Conservation (phyloP, 2,888 invertebrate genomes). For the Lasioglossum villosulum region DNA sequence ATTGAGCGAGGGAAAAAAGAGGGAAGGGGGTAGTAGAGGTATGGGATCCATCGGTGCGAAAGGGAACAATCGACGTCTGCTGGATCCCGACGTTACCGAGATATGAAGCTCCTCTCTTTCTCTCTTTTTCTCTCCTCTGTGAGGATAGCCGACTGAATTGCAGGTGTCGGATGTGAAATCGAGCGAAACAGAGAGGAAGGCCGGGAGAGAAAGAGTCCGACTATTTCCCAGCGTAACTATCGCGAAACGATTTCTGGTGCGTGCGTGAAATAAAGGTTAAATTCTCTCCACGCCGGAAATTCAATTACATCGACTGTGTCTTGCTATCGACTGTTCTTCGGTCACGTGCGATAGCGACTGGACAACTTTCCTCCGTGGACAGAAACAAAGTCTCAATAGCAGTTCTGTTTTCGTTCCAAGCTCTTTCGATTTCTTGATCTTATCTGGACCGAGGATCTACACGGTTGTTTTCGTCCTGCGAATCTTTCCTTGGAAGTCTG, state of each 20-base stretch:
- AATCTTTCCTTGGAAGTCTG: background rate
- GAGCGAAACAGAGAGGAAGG: conserved; percentile 17
- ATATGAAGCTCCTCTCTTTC: background rate
- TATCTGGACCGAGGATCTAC: background rate
- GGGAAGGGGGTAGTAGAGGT: background rate
- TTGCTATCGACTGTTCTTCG: background rate
- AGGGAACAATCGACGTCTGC: conserved; percentile 38
- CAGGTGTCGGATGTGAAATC: conserved; percentile 50
- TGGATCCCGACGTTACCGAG: conserved; percentile 19
- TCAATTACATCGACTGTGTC: background rate
- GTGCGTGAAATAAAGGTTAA: background rate
- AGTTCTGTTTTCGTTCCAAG: background rate
- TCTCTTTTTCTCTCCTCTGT: background rate
- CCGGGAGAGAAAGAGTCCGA: background rate
- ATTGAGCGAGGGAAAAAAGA: background rate
- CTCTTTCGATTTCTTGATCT: background rate
- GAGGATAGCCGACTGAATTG: conserved; percentile 31
- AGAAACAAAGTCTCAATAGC: background rate
- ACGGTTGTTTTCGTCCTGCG: background rate
- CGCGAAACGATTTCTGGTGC: conserved; percentile 1
- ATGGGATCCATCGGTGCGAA: conserved; percentile 9
- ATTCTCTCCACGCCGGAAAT: background rate
- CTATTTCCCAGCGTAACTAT: conserved; percentile 2
- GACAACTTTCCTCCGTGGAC: background rate
- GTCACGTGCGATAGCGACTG: background rate